Base-by-base conservation (phyloP, 2,113 vertebrate genomes). In the Scatophagus argus region DNA sequence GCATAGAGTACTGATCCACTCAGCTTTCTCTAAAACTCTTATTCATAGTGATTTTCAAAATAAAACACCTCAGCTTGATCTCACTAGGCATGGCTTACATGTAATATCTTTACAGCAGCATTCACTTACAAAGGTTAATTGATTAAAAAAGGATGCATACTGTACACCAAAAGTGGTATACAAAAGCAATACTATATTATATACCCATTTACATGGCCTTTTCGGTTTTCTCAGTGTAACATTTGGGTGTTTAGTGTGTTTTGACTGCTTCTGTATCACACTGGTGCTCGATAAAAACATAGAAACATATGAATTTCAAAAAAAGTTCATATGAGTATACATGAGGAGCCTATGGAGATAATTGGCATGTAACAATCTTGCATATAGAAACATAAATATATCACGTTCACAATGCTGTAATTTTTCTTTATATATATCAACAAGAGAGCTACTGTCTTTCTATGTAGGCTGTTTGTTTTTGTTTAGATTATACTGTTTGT, bases 121-220 rank as follows among this genome's bases (percentile, higher is more conserved):
- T 92, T 92, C 91, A 91, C 84, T 79, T 89, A 88, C 86, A 91
- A 90, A 91, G 85, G 79, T 87, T 86, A 87, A 74, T 79, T 77
- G 77, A 78, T 89, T 91, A 87, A 86, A 93, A 91, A 93, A 92
- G 74, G 81, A 91, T 82, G 83, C 87, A 91, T 91, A 91, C 75
- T 86, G 74, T 84, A 88, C 84, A 81, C 88, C 86, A 70, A 88
- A 88, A 83, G 66, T 86, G 87, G 88, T 79, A 72, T 88, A 89
- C 83, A 87, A 87, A 89, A 86, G 79, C 83, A 88, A 83, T 83
- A 79, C 44, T 74, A 86, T 87, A 83, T 79, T 73, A 84, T 87
- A 86, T 86, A 86, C 72, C 84, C 84, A 90, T 87, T 69, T 84
- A 87, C 81, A 84, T 72, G 27, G 73, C 44, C 19, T 11, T 83